phyloP scores from a whole-genome alignment of 35 echinoderm and acorn worm genomes.

The Amphiura filiformis region DNA sequence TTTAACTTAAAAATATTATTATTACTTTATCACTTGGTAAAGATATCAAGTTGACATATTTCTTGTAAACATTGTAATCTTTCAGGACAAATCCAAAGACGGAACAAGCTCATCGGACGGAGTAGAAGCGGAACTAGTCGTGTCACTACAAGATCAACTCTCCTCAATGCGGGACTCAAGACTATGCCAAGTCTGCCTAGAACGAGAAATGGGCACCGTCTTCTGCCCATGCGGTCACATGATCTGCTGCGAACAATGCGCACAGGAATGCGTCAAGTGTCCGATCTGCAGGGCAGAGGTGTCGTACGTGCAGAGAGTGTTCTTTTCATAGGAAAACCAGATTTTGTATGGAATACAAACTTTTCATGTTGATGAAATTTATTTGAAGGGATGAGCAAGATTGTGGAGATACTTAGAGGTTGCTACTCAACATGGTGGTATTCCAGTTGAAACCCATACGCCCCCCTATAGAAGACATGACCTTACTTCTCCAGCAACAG shows the following conservation, averaged over 20 bases:
- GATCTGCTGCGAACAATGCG: constrained; percentile 91
- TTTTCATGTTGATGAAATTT: too few relatives aligned
- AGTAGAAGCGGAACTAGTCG: constrained; percentile 53
- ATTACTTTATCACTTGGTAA: too few relatives aligned
- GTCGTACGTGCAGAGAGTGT: constrained; percentile 89
- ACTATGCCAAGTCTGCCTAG: constrained; percentile 95
- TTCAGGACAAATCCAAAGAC: constrained; percentile 49
- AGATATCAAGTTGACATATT: not conserved
- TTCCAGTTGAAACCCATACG: too few relatives aligned
- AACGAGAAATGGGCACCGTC: constrained; percentile 71
- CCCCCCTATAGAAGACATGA: too few relatives aligned
- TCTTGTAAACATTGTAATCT: not conserved
- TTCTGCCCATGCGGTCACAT: constrained; percentile 99
- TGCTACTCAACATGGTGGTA: too few relatives aligned
- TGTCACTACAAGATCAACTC: constrained; percentile 66
- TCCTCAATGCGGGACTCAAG: constrained; percentile 67
- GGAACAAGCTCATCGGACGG: constrained; percentile 28
- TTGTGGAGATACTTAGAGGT: too few relatives aligned
- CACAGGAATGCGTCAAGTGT: constrained; percentile 81
- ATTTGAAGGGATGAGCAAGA: too few relatives aligned
- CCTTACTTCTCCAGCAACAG: too few relatives aligned
- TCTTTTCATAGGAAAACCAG: constrained; percentile 54
- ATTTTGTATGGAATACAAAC: too few relatives aligned
- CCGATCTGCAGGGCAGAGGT: constrained; percentile 90
- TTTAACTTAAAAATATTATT: too few relatives aligned